phyloP scores from a whole-genome alignment of 2,113 vertebrate genomes.

The Lichenostomus cassidix region DNA sequence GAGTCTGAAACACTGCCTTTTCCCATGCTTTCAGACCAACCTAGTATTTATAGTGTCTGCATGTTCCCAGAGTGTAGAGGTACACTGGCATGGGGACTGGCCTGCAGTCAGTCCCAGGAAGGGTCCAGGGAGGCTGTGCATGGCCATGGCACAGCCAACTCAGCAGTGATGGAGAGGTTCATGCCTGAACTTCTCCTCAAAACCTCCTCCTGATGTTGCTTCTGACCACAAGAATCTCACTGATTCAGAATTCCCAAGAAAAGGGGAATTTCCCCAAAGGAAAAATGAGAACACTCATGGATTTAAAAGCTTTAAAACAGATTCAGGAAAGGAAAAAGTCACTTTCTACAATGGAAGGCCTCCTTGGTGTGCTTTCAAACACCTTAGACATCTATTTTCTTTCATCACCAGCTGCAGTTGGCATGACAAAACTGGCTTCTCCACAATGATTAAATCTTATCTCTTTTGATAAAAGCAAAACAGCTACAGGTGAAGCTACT shows the following conservation, averaged over 20 bases:
- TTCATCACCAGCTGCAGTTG: slow-evolving; percentile 10
- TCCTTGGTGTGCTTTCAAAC: not conserved
- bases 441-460: not conserved
- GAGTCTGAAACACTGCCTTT: not conserved
- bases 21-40: not conserved
- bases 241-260: not conserved
- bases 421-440: not conserved
- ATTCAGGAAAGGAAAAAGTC: not conserved
- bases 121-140: not conserved
- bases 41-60: not conserved
- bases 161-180: not conserved
- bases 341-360: not conserved
- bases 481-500: not conserved
- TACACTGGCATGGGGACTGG: not conserved
- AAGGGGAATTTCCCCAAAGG: not conserved
- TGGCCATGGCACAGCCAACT: not conserved
- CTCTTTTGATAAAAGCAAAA: slow-evolving; percentile 4
- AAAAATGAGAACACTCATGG: not conserved
- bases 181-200: not conserved
- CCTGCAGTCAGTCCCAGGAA: not conserved
- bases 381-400: not conserved
- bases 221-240: not conserved
- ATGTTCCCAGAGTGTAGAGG: not conserved
- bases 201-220: not conserved
- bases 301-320: not conserved